Evolutionary conservation across 2,888 invertebrate genomes (phyloP).

Genomic region (Acrocera orbiculus): DNA sequence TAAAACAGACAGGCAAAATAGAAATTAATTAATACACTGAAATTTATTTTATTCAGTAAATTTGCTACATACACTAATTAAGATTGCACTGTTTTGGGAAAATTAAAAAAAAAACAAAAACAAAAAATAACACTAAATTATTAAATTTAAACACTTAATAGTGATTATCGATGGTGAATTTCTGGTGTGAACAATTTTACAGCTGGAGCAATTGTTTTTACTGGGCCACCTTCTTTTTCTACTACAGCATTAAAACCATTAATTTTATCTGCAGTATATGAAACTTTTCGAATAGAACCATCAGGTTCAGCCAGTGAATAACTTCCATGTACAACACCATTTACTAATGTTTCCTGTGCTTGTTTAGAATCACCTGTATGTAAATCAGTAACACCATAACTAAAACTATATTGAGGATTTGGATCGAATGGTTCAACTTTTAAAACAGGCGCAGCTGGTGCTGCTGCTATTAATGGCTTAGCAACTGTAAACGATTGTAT

Average conservation of each 20-base stretch:
- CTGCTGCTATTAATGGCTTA: constrained; percentile 17
- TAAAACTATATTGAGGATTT: constrained; percentile 46
- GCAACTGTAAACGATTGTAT: constrained; percentile 14
- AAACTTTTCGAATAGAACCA: constrained; percentile 42
- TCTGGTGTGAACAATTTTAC: no score
- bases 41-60: no score
- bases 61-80: no score
- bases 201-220: constrained; percentile 5
- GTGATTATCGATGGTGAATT: no score
- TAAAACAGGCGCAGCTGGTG: constrained; percentile 12
- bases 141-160: no score
- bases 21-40: no score
- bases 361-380: constrained; percentile 41
- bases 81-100: no score
- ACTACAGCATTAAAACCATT: constrained; percentile 52
- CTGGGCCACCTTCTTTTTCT: constrained; percentile 30
- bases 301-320: constrained; percentile 47
- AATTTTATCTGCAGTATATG: constrained; percentile 46
- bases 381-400: constrained; percentile 49
- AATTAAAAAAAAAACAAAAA: no score
- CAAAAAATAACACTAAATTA: no score
- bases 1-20: no score
- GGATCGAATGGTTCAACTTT: constrained; percentile 21
- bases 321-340: constrained; percentile 46
- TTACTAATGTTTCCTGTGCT: constrained; percentile 36